Conservation (phyloP, 2,113 vertebrate genomes). For the Colinus virginianus region DNA sequence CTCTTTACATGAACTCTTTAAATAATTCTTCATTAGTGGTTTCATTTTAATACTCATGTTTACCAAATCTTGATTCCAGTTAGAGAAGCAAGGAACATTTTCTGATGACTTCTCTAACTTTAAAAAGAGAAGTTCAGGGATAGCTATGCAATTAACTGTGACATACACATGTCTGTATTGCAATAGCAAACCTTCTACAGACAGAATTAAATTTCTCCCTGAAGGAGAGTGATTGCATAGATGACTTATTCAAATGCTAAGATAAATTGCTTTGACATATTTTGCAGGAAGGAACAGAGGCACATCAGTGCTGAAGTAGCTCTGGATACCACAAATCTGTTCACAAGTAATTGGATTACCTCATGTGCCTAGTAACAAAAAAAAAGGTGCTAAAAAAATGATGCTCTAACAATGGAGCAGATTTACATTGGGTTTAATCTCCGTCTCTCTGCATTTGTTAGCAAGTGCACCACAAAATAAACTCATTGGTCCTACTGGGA, state of each 20-base stretch:
- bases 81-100: conserved; percentile 38
- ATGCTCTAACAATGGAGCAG: not conserved
- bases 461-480: not conserved
- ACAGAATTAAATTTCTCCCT: conserved; percentile 59
- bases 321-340: conserved; percentile 2
- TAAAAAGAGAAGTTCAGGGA: conserved; percentile 61
- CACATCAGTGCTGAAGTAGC: conserved; percentile 18
- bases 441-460: not conserved
- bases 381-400: not conserved
- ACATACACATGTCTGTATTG: conserved; percentile 24
- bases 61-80: conserved; percentile 28
- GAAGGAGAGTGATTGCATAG: conserved; percentile 47
- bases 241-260: conserved; percentile 48
- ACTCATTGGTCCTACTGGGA: accelerated
- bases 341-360: conserved; percentile 43
- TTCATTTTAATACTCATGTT: conserved; percentile 54
- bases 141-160: conserved; percentile 44
- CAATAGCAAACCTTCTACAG: conserved; percentile 14
- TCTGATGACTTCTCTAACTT: conserved; percentile 49
- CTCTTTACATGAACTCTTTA: not conserved
- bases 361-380: not conserved
- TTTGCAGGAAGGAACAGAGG: conserved; percentile 56
- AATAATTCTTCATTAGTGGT: conserved; percentile 50
- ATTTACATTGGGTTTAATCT: not conserved
- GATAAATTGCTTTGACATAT: conserved; percentile 53